These are phyloP conservation scores for Emberiza fucata DNA, from an alignment of 2,113 vertebrate species.

Conservation along the genomic window DNA sequence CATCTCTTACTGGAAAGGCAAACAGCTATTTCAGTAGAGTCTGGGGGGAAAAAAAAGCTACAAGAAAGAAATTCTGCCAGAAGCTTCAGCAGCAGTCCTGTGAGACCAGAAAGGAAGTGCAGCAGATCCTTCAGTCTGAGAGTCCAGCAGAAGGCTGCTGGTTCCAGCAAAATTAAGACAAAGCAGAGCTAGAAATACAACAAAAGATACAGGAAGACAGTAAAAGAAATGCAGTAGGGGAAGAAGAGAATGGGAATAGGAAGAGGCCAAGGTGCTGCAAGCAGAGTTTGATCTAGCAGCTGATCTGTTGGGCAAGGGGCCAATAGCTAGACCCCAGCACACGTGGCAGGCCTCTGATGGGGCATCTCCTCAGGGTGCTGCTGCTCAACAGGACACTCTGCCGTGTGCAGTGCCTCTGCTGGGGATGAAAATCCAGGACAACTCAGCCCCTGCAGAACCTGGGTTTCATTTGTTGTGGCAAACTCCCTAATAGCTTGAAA, in stretches of 20 bases:
- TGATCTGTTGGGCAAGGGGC: neutral
- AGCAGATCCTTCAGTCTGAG: constrained; percentile 20
- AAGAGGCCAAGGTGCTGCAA: neutral
- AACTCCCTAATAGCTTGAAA: neutral
- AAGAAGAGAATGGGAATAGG: neutral
- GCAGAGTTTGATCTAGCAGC: neutral
- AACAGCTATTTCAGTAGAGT: constrained; percentile 12
- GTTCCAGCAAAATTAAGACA: neutral
- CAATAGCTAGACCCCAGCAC: neutral
- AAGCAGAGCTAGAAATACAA: neutral
- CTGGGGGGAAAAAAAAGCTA: neutral
- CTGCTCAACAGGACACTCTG: neutral
- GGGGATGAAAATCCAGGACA: neutral
- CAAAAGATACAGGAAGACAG: neutral
- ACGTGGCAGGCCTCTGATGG: neutral
- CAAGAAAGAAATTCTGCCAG: constrained; percentile 21
- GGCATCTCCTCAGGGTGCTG: neutral
- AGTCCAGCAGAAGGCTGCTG: neutral
- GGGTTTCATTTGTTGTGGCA: neutral
- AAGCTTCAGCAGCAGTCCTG: constrained; percentile 20
- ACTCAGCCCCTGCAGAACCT: neutral
- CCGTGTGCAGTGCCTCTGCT: neutral
- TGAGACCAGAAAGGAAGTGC: constrained; percentile 4
- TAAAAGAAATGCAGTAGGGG: neutral
- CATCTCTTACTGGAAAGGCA: constrained; percentile 9